phyloP scores from a whole-genome alignment of 2,888 invertebrate genomes.

The Crossocerus cetratus region DNA sequence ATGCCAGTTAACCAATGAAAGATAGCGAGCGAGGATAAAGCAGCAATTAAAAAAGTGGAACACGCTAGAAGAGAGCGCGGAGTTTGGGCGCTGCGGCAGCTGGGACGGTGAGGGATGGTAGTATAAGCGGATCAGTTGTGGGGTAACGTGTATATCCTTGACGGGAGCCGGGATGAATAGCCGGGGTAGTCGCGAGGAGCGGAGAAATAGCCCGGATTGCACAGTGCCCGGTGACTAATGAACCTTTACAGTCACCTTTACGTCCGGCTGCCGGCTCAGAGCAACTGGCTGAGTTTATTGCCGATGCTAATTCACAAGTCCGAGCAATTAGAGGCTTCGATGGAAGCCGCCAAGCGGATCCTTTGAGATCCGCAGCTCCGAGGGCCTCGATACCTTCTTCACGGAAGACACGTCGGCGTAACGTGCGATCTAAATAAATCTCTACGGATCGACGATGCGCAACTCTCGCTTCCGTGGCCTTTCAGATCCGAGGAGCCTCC shows the following conservation, averaged over 20 bases:
- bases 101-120: conserved; percentile 29
- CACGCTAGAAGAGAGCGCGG: not conserved
- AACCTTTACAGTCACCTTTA: conserved; percentile 73
- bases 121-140: conserved; percentile 54
- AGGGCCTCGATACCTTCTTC: conserved; percentile 22
- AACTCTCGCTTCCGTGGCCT: not conserved
- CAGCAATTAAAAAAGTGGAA: no score
- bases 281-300: conserved; percentile 68
- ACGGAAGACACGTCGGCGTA: conserved; percentile 12
- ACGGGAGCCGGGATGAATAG: conserved; percentile 53
- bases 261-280: conserved; percentile 62
- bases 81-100: conserved; percentile 40
- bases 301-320: conserved; percentile 72
- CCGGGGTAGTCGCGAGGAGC: conserved; percentile 41
- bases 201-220: conserved; percentile 61
- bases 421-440: conserved; percentile 13
- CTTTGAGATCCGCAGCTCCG: conserved; percentile 35
- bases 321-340: conserved; percentile 68
- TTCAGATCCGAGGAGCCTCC: not conserved
- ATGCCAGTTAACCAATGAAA: no score
- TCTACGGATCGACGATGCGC: conserved; percentile 1
- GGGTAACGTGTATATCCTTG: conserved; percentile 56
- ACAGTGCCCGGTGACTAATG: conserved; percentile 71
- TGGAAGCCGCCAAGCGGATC: conserved; percentile 41
- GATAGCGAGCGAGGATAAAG: no score